Base-by-base conservation (phyloP, 1,140 invertebrate genomes). In the Nephotettix cincticeps region DNA sequence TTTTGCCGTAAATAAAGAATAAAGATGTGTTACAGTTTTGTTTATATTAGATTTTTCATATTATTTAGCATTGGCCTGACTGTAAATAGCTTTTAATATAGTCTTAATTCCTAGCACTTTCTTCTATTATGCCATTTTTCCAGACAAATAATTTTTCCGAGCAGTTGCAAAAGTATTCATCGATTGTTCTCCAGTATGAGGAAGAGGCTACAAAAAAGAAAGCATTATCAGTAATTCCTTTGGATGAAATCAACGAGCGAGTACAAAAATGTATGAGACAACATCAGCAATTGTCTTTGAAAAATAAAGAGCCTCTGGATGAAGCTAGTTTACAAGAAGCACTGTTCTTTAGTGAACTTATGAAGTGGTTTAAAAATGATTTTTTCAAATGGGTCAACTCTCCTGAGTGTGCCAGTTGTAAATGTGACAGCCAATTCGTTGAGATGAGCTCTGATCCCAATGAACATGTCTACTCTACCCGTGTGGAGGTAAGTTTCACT, bases 341-440 rank as follows among this genome's bases (percentile, higher is more conserved):
- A 14, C 1, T 91, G 13, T 77, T 97, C 0, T 78, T 99, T 0
- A 77, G 91, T 6, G 93, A 95, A 80, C 78, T 99, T 29, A 75
- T 96, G 13, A 81, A 84, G 23, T 99, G 96, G 96, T 99, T 97
- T 78, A 98, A 98, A 80, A 84, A 87, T 58, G 86, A 91, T 56
- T 99, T 97, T 83, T 99, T 99, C 78, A 81, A 83, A 45, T 99
- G 97, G 97, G 86, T 97, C 1, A 89, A 98, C 81, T 85, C 82
- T 73, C 91, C 93, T 0, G 78, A 80, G 0, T 99, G 96, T 79
- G 78, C 84, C 13, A 14, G 11, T 1, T 73, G 72, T 45, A 25
- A 43, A 13, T 23, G 11, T 19, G 36, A 54, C 0, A 70, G 61
- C 4, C 19, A 13, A 32, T 70, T 64, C 43, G 14, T 45, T 23